Conservation (phyloP, 1,140 invertebrate species). For the Nasonia longicornis region DNA sequence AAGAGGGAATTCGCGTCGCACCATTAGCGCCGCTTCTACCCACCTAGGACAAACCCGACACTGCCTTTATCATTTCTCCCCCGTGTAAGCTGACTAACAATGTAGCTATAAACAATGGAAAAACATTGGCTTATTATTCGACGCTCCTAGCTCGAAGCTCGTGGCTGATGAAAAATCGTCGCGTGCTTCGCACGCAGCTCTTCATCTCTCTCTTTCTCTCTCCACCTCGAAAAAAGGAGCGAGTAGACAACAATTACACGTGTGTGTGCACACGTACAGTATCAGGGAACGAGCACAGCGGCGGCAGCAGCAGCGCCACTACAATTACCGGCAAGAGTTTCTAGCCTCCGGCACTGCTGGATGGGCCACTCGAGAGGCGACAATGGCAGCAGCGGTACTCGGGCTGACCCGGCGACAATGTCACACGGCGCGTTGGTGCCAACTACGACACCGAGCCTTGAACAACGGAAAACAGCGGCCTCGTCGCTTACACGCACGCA, state of each 20-base stretch:
- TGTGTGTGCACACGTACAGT: constrained; percentile 16
- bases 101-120: constrained; percentile 14
- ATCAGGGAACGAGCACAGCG: constrained; percentile 8
- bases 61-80: too few species aligned
- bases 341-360: constrained; percentile 49
- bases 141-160: background rate
- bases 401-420: constrained; percentile 56
- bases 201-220: background rate
- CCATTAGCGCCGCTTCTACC: too few species aligned
- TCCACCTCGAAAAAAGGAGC: constrained; percentile 38
- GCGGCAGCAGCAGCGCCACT: constrained; percentile 51
- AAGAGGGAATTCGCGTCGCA: too few species aligned
- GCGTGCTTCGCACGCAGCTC: background rate
- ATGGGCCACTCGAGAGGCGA: constrained; percentile 55
- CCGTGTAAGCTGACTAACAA: background rate
- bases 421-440: constrained; percentile 45
- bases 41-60: too few species aligned
- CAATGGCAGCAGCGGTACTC: constrained; percentile 46
- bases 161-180: constrained; percentile 3
- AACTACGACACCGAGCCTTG: constrained; percentile 49
- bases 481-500: constrained; percentile 47
- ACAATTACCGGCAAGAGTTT: constrained; percentile 63
- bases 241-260: background rate
- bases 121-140: constrained; percentile 1
- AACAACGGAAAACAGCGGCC: constrained; percentile 40